Conservation (phyloP, 2,888 invertebrate species). For the Drosophila falleni region DNA sequence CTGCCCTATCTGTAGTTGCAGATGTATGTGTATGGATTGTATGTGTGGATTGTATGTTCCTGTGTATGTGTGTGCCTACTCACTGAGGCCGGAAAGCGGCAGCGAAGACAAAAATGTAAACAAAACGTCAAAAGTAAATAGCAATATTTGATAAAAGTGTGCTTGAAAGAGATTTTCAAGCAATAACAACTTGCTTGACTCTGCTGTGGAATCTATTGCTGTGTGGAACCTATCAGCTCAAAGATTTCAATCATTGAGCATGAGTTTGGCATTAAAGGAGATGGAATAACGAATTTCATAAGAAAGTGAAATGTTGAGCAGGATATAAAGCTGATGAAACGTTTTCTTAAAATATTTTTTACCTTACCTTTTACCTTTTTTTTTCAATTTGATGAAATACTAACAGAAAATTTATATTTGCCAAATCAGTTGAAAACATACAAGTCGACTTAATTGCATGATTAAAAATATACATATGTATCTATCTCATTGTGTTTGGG, state of each 20-base stretch:
- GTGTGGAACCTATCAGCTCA: conserved; percentile 13
- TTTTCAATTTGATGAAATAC: too few relatives aligned
- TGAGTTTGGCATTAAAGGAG: background rate
- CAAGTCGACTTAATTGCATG: too few relatives aligned
- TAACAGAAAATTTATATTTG: too few relatives aligned
- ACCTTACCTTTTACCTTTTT: too few relatives aligned
- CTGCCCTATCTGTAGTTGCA: conserved; percentile 33
- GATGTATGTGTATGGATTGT: conserved; percentile 22
- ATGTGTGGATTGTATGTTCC: conserved; percentile 20
- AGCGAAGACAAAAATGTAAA: conserved; percentile 76
- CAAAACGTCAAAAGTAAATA: conserved; percentile 69
- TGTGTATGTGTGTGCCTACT: conserved; percentile 26
- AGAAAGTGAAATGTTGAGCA: conserved; percentile 46
- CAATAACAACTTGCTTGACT: conserved; percentile 37
- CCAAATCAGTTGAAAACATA: too few relatives aligned
- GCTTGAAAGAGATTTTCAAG: conserved; percentile 62
- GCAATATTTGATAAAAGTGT: conserved; percentile 76
- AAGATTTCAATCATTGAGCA: background rate
- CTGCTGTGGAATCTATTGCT: conserved; percentile 38
- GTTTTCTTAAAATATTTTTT: background rate
- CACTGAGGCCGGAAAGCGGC: conserved; percentile 66
- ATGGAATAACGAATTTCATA: conserved; percentile 58
- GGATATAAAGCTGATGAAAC: background rate
- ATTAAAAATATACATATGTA: too few relatives aligned
- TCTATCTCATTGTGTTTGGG: too few relatives aligned